Base-by-base conservation (phyloP, 1,140 invertebrate species). In the Drosophila gunungcola region DNA sequence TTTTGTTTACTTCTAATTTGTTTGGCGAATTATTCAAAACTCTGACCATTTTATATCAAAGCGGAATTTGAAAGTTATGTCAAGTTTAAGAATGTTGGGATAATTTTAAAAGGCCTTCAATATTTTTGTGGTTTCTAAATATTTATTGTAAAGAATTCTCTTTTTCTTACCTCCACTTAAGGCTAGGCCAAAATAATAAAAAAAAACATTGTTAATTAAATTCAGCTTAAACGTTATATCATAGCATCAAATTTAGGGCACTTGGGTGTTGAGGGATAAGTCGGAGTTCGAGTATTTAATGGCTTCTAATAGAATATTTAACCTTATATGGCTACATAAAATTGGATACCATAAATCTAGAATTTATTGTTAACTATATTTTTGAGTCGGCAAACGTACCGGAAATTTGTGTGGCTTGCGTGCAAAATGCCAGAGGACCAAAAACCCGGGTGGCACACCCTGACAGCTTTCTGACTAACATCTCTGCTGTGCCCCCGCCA, bases 21-120 rank as follows among this genome's bases (percentile, higher is more conserved):
- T 27, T 67, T 21, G 46, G 27, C 4, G 2, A 4, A 61, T 65
- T 70, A 70, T 73, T 79, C 45, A 64, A 64, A 64, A 6, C 29
- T 7, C 29, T 7, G 29, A 0, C 5, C 6, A 32, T 32, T 32
- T 32, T 1, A 43, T 43, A 43, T 43, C 13, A 43, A 48, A 13
- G 10, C 11, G 12, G 21, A 12, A 25, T 46, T 46, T 27, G 41
- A 38, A 65, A 68, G 54, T 34, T 45, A 25, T 9, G 7, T 13
- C 0, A n/a, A n/a, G 12, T 39, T 12, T 39, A 4, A 5, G 38
- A 12, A 12, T 39, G 29, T 32, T 32, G 29, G 29, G 5, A 6
- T 32, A 6, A 7, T 32, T 32, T 32, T 7, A 6, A 32, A 32
- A 2, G 1, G 6, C 7, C 1, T 1, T 7, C 7, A 32, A 32